Evolutionary conservation across 2,113 vertebrate genomes (phyloP).

Genomic region (Amia ocellicauda): DNA sequence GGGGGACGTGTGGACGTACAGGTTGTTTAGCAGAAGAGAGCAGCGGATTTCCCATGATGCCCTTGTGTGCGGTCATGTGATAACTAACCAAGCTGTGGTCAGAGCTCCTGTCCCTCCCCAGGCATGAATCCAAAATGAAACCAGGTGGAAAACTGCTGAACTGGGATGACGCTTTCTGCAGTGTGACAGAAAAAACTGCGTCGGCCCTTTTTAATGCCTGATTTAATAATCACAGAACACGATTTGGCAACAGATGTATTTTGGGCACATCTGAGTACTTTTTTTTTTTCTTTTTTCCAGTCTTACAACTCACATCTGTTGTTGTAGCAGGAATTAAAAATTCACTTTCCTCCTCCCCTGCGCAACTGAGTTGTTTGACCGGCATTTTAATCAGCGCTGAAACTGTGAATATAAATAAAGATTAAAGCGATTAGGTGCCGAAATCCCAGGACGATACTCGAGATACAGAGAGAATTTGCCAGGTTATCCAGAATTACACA

Average conservation of each 20-base stretch:
- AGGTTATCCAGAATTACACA: conserved; percentile 5
- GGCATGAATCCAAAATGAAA: too few relatives aligned
- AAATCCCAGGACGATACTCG: conserved; percentile 10
- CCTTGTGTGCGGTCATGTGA: too few relatives aligned
- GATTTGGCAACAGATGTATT: neutral
- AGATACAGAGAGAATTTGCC: conserved; percentile 7
- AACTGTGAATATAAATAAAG: conserved; percentile 19
- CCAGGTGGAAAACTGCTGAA: neutral
- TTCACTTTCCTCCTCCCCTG: neutral
- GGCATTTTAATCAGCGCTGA: conserved; percentile 11
- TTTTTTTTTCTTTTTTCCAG: neutral
- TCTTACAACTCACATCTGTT: conserved; percentile 11
- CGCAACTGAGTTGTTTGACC: neutral
- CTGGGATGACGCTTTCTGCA: neutral
- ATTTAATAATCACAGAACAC: neutral
- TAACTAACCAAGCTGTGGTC: too few relatives aligned
- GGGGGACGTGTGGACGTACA: too few relatives aligned
- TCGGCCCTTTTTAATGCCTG: neutral
- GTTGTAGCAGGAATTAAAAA: conserved; percentile 1
- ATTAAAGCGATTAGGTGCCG: conserved; percentile 12
- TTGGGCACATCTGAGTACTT: neutral
- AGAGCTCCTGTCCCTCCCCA: too few relatives aligned
- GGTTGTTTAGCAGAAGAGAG: too few relatives aligned
- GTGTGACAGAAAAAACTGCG: neutral
- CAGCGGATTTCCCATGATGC: too few relatives aligned